Conservation (phyloP, 2,888 invertebrate genomes). For the Pelosia muscerda region DNA sequence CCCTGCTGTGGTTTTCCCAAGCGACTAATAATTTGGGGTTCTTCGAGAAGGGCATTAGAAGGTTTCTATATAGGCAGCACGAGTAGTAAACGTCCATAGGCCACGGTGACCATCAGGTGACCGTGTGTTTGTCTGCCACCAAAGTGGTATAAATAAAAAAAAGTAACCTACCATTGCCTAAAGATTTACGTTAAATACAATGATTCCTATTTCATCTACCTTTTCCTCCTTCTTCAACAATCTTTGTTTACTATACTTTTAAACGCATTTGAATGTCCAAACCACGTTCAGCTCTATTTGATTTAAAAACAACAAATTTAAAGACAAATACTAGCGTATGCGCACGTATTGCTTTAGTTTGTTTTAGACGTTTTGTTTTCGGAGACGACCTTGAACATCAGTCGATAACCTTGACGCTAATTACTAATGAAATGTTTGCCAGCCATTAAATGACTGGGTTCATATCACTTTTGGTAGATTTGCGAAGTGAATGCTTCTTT, state of each 20-base stretch:
- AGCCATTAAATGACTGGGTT: conserved; percentile 7
- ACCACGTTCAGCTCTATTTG: conserved; percentile 26
- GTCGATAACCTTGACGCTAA: conserved; percentile 33
- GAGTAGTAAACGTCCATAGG: too few species aligned
- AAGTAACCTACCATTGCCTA: neutral
- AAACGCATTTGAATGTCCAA: conserved; percentile 1
- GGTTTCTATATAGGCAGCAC: too few species aligned
- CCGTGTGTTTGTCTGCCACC: too few species aligned
- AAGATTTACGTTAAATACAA: neutral
- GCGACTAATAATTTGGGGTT: too few species aligned
- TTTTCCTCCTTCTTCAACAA: neutral
- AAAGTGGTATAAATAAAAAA: too few species aligned
- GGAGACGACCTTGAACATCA: conserved; percentile 36
- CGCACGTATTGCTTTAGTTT: conserved; percentile 27
- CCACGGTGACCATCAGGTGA: too few species aligned
- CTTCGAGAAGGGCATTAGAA: too few species aligned
- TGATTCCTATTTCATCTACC: neutral
- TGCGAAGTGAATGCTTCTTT: neutral
- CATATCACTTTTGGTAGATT: neutral
- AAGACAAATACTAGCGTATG: conserved; percentile 34
- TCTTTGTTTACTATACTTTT: neutral
- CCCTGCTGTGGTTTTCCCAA: too few species aligned
- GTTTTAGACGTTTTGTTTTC: conserved; percentile 41
- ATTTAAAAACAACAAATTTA: conserved; percentile 43
- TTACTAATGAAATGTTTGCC: conserved; percentile 39